These are phyloP conservation scores for Neoseiulus cucumeris DNA, from an alignment of 1,140 invertebrate genomes.

Conservation along the genomic window DNA sequence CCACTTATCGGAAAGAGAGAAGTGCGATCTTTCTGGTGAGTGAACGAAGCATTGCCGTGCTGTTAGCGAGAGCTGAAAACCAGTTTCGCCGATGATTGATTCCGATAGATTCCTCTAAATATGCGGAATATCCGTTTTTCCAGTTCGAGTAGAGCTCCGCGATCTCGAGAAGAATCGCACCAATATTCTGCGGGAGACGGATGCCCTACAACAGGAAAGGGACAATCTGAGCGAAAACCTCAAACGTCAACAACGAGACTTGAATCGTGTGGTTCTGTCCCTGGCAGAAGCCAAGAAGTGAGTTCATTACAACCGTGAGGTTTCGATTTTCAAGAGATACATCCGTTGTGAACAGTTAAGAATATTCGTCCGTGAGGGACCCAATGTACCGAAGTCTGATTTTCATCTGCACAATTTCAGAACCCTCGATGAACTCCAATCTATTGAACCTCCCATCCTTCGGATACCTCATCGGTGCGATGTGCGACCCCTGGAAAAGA, in stretches of 20 bases:
- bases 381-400: no score
- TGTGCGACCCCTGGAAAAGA: not conserved
- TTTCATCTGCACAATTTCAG: no score
- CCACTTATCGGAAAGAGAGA: not conserved
- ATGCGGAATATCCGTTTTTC: not conserved
- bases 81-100: no score
- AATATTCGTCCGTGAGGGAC: no score
- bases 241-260: not conserved
- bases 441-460: not conserved
- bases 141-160: conserved; percentile 1
- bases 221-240: not conserved
- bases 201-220: not conserved
- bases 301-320: no score
- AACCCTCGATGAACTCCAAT: not conserved
- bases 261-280: not conserved
- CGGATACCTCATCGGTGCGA: not conserved
- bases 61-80: no score
- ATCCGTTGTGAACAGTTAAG: no score
- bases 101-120: no score
- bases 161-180: conserved; percentile 2
- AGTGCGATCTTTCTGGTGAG: not conserved
- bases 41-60: not conserved
- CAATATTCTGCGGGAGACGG: not conserved
- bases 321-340: no score
- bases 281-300: not conserved